These are phyloP conservation scores for Saguinus imperator DNA, from an alignment of 2,113 vertebrate species.

Conservation along the genomic window DNA sequence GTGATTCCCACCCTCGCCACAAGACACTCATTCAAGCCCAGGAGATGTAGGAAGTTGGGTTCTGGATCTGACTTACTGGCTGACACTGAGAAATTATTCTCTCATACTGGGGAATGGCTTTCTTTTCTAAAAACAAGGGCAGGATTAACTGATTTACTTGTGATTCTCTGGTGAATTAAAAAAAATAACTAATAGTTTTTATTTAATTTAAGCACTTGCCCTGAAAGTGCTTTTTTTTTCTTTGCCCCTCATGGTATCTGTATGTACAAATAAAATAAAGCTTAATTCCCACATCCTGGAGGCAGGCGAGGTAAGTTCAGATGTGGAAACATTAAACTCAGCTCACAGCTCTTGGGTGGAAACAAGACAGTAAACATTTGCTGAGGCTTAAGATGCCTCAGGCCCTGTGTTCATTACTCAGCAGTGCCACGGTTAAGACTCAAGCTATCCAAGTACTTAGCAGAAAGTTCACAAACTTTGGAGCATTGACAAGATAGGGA, in stretches of 20 bases:
- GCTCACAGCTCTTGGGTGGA: not conserved
- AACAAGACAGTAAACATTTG: not conserved
- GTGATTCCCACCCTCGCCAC: accelerated
- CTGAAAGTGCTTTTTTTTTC: not conserved
- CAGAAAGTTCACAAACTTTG: not conserved
- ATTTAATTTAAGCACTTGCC: not conserved
- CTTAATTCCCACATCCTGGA: not conserved
- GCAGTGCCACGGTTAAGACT: accelerated
- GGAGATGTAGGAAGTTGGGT: not conserved
- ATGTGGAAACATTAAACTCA: not conserved
- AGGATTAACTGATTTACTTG: not conserved
- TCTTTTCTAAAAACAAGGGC: not conserved
- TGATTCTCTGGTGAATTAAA: not conserved
- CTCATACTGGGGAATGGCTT: not conserved
- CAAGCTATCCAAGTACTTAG: accelerated
- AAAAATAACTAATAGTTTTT: not conserved
- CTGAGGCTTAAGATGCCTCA: accelerated
- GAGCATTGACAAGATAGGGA: not conserved
- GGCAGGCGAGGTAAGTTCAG: not conserved
- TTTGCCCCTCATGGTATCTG: not conserved
- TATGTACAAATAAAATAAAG: not conserved
- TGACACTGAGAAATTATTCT: accelerated
- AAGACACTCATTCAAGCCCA: accelerated
- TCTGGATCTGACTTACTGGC: not conserved
- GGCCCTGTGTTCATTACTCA: not conserved